phyloP scores from a whole-genome alignment of 2,797 vertebrate species.

The Lateolabrax maculatus region DNA sequence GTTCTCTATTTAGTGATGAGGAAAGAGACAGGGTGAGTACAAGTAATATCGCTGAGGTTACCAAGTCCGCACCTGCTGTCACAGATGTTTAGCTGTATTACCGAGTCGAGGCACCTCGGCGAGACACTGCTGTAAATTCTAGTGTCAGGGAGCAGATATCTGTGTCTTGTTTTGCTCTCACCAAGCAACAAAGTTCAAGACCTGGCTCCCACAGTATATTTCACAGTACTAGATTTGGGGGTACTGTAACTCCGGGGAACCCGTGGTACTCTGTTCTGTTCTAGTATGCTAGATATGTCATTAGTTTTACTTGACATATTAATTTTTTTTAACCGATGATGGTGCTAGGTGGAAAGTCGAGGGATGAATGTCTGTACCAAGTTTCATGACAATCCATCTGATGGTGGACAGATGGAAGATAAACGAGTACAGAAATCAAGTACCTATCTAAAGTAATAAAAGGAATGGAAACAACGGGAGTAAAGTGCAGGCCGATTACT shows the following conservation, averaged over 20 bases:
- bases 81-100: conserved; percentile 16
- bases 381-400: not conserved
- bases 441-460: not conserved
- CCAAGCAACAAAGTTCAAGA: not conserved
- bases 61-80: conserved; percentile 1
- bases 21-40: not conserved
- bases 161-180: not conserved
- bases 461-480: not conserved
- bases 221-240: not conserved
- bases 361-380: not conserved
- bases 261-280: not conserved
- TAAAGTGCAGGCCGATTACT: not conserved
- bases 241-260: not conserved
- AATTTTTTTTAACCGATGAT: too few species aligned
- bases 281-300: not conserved
- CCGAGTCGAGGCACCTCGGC: not conserved
- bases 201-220: not conserved
- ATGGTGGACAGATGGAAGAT: not conserved
- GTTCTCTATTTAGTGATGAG: not conserved
- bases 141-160: not conserved
- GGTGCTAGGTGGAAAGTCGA: not conserved
- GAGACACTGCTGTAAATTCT: not conserved
- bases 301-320: too few species aligned
- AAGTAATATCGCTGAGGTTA: not conserved
- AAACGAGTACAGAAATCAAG: too few species aligned